Base-by-base conservation (phyloP, 2,113 vertebrate species). In the Hystrix brachyura region DNA sequence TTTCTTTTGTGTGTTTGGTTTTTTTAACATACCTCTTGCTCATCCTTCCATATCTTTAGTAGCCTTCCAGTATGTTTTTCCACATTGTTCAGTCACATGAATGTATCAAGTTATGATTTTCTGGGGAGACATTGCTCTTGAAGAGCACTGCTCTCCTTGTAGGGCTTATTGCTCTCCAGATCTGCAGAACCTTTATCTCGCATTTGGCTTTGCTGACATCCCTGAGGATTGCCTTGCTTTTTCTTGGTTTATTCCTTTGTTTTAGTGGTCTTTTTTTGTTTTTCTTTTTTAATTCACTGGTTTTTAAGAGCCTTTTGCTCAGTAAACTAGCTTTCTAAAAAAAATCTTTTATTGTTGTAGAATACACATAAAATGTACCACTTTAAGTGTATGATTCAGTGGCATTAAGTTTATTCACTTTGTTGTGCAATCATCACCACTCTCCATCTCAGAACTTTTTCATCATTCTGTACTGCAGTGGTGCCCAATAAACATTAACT, bases 181-280 rank as follows among this genome's bases (percentile, higher is more conserved):
- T 3, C 38, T 67, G 32, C 32, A 67, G 57, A 60, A 60, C 29
- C 60, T 29, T 55, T 53, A 71, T 60, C n/a, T 93, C 59, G 38
- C 51, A 65, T 82, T 71, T 67, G 25, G 80, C 48, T 74, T 79
- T 91, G 43, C 76, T 94, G 11, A n/a, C 17, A 67, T 81, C 43
- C 27, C 87, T 46, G 53, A 89, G 43, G 83, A 92, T 71, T 78
- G 78, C 64, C 34, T 90, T 92, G 27, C 7, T 18, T 7, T 34
- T 85, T 86, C 32, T 95, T 53, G 23, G 17, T 55, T 92, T 95
- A 85, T 74, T 74, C 53, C 4, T 4, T 59, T 91, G 62, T 57
- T 79, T 74, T 60, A 55, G 71, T 88, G 59, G 1, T 91, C 62
- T 90, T 97, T 87, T 84, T 74, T 85, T 80, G 32, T 85, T 64